Evolutionary conservation across 2,888 invertebrate species (phyloP).

Genomic region (Nomada fabriciana): DNA sequence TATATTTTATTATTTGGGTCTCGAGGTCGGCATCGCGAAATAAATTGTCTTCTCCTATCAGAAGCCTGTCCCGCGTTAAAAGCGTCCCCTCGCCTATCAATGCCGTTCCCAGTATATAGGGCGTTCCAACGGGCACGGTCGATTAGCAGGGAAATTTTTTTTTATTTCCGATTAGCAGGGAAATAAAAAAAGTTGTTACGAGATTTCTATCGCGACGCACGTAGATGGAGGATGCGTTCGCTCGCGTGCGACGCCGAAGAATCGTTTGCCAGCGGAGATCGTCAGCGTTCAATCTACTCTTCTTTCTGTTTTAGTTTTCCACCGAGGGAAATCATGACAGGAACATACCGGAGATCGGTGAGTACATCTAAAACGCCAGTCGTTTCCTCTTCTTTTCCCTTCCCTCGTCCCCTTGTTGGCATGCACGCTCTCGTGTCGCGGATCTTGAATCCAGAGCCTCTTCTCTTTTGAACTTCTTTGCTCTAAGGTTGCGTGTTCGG

Average conservation of each 20-base stretch:
- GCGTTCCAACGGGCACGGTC: constrained; percentile 25
- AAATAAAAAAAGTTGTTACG: neutral
- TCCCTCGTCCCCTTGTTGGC: neutral
- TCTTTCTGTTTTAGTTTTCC: constrained; percentile 85
- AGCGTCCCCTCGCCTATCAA: constrained; percentile 36
- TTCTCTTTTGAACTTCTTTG: neutral
- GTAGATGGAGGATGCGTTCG: neutral
- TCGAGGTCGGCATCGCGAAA: constrained; percentile 34
- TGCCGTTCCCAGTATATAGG: constrained; percentile 20
- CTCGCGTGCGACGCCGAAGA: neutral
- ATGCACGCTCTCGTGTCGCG: neutral
- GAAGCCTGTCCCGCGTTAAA: constrained; percentile 34
- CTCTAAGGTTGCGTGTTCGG: constrained; percentile 22
- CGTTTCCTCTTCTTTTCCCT: neutral
- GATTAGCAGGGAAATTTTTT: constrained; percentile 47
- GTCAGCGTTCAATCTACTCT: neutral
- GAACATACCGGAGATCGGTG: constrained; percentile 86
- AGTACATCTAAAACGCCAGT: constrained; percentile 77
- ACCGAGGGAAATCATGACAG: constrained; percentile 88
- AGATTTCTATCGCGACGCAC: neutral
- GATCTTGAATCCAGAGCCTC: neutral
- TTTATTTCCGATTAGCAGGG: constrained; percentile 51
- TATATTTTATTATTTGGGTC: constrained; percentile 43
- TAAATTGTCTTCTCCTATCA: constrained; percentile 49
- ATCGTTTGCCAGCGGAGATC: too few relatives aligned